These are phyloP conservation scores for Agrotis exclamationis DNA, from an alignment of 2,888 invertebrate genomes.

Conservation along the genomic window DNA sequence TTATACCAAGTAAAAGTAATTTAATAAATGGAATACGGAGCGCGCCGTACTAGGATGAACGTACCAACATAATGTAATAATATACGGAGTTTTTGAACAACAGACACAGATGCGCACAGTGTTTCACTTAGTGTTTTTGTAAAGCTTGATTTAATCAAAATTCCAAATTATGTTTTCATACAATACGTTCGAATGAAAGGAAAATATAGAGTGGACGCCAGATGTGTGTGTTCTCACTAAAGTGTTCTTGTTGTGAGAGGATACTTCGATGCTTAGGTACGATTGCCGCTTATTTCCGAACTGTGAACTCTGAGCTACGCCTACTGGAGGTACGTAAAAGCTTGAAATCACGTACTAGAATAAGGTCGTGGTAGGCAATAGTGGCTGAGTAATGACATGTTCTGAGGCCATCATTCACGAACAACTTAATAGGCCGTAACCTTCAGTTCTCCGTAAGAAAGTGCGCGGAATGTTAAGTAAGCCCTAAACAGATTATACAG, in stretches of 20 bases:
- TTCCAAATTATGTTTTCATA: slow-evolving; percentile 46
- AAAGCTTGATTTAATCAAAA: slow-evolving; percentile 54
- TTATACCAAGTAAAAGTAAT: slow-evolving; percentile 76
- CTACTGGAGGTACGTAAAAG: slow-evolving; percentile 20
- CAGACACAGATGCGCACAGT: slow-evolving; percentile 47
- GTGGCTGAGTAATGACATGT: slow-evolving; percentile 58
- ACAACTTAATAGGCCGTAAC: slow-evolving; percentile 53
- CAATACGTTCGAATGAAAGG: slow-evolving; percentile 31
- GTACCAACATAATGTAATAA: slow-evolving; percentile 61
- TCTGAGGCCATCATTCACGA: slow-evolving; percentile 48
- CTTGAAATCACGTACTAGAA: slow-evolving; percentile 41
- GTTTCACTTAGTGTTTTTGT: slow-evolving; percentile 39
- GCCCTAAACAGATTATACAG: slow-evolving; percentile 48
- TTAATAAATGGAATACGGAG: slow-evolving; percentile 78
- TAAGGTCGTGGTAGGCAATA: slow-evolving; percentile 39
- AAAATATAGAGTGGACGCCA: slow-evolving; percentile 38
- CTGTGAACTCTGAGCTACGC: slow-evolving; percentile 47
- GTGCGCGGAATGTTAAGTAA: slow-evolving; percentile 50
- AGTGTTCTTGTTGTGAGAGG: slow-evolving; percentile 19
- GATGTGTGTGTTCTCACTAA: slow-evolving; percentile 35
- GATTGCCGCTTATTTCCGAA: slow-evolving; percentile 48
- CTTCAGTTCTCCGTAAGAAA: slow-evolving; percentile 47
- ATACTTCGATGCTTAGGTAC: slow-evolving; percentile 30
- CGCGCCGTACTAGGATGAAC: slow-evolving; percentile 56
- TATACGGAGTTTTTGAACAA: slow-evolving; percentile 46